Percentiles rank a stretch among this genome's conserved stretches.
phyloP scores from a whole-genome alignment of 1,140 invertebrate species.

The Drosophila tristis region DNA sequence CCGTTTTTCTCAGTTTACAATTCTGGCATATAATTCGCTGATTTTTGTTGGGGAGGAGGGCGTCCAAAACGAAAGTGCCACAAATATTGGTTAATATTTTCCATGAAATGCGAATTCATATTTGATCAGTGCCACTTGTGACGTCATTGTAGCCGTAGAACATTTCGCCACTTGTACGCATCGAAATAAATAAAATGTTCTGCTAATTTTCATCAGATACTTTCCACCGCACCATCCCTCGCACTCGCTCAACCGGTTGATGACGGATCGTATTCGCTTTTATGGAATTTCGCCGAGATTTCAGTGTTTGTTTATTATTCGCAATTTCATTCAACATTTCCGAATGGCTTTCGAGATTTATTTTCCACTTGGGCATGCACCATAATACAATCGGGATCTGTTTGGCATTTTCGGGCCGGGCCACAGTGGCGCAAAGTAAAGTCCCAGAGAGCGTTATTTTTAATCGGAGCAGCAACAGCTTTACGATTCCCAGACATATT shows the following conservation, averaged over 20 bases:
- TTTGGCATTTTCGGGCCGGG: conserved; percentile 4
- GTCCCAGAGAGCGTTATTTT: conserved; percentile 23
- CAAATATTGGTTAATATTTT: conserved; percentile 15
- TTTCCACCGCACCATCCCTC: conserved; percentile 6
- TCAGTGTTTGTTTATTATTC: conserved; percentile 44
- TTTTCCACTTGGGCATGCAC: conserved; percentile 53
- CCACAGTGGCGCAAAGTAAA: conserved; percentile 1
- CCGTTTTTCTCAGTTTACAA: conserved; percentile 29
- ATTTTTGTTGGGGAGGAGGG: conserved; percentile 18
- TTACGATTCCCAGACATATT: conserved; percentile 27
- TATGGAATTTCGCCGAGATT: conserved; percentile 49
- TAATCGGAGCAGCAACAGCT: conserved; percentile 41
- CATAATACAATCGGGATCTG: conserved; percentile 31
- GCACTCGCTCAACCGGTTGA: conserved; percentile 15
- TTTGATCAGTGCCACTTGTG: conserved; percentile 25
- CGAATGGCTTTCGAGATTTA: conserved; percentile 36
- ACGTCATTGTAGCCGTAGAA: conserved; percentile 24
- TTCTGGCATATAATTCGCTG: conserved; percentile 37
- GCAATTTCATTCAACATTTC: conserved; percentile 54
- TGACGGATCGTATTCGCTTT: conserved; percentile 55
- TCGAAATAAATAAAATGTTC: conserved; percentile 33
- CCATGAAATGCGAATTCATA: conserved; percentile 15
- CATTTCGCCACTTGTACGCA: conserved; percentile 32
- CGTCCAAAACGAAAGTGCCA: background rate
- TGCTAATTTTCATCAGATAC: conserved; percentile 44